Base-by-base conservation (phyloP, 1,140 invertebrate genomes). In the Drosophila punjabiensis region DNA sequence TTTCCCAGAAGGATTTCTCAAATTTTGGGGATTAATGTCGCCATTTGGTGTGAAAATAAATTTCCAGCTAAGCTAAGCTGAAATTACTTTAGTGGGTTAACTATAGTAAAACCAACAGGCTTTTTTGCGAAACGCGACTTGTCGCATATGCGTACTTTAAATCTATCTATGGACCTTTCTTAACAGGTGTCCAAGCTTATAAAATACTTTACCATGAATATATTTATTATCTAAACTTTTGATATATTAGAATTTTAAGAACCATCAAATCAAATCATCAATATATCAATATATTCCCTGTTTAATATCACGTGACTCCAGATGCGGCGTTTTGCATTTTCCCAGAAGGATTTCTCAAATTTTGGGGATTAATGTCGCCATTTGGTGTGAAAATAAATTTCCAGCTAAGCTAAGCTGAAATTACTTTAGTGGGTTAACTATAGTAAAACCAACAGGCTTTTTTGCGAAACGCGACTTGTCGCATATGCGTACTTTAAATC, bases 21-120 rank as follows among this genome's bases (percentile, higher is more conserved):
- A 47, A 71, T 71, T 67, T 48, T 13, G 3, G 5, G n/a, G 33
- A 24, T 71, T 70, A 33, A 64, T 66, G 30, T 63, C 16, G 32
- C 13, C 30, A 63, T 64, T 63, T 43, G 6, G 63, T 1, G 24
- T 59, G 28, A 9, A 60, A 61, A 32, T 41, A 60, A 30, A 60
- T 41, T 56, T 56, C 3, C 14, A 3, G 18, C 20, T 37, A 37
- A 56, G 32, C 33, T 10, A 56, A 14, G 20, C 30, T 33, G 0
- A 33, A 32, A 53, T 53, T 53, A 33, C 52, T 18, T 18, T 13
- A 8, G 30, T 13, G 10, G 10, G 11, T 53, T 18, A n/a, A 8
- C 18, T 33, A 18, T 18, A n/a, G n/a, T n/a, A n/a, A n/a, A n/a
- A n/a, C n/a, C n/a, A n/a, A n/a, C n/a, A n/a, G n/a, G n/a, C n/a